A percentile compares a stretch with the other conserved stretches of the same genome.
Evolutionary conservation across 37 sponge, comb jelly and placozoan species (phyloP).

Genomic region (Oscarella lobularis): DNA sequence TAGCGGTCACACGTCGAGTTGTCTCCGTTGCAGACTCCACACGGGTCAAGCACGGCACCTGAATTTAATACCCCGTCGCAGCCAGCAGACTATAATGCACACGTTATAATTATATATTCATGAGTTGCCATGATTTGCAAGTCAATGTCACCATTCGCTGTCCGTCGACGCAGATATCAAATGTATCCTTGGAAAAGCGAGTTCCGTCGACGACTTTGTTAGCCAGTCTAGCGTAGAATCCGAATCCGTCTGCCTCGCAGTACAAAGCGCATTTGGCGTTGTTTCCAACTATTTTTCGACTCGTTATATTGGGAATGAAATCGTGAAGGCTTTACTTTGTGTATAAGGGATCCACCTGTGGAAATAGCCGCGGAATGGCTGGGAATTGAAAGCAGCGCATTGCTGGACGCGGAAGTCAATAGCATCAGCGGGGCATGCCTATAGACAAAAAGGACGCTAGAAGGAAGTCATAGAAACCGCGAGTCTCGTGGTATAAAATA

Average conservation of each 20-base stretch:
- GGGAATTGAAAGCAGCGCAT: background rate
- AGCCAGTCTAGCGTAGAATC: background rate
- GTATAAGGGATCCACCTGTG: background rate
- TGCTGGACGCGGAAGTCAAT: background rate
- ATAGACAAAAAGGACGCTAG: background rate
- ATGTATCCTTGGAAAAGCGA: background rate
- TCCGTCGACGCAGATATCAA: conserved; percentile 1
- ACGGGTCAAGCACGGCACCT: background rate
- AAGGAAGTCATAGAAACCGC: background rate
- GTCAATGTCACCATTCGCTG: background rate
- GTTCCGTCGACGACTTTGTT: background rate
- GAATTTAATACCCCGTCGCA: background rate
- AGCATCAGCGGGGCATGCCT: background rate
- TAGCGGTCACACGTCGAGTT: background rate
- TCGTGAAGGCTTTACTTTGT: too few relatives aligned
- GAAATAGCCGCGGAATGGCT: background rate
- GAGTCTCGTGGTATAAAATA: background rate
- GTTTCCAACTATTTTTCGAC: background rate
- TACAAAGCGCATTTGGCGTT: background rate
- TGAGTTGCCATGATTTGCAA: too few relatives aligned
- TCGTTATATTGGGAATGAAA: background rate
- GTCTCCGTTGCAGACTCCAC: background rate
- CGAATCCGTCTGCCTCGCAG: background rate
- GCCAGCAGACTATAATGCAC: background rate
- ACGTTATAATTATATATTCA: background rate